Base-by-base conservation (phyloP, 2,888 invertebrate genomes). In the Merodon equestris region DNA sequence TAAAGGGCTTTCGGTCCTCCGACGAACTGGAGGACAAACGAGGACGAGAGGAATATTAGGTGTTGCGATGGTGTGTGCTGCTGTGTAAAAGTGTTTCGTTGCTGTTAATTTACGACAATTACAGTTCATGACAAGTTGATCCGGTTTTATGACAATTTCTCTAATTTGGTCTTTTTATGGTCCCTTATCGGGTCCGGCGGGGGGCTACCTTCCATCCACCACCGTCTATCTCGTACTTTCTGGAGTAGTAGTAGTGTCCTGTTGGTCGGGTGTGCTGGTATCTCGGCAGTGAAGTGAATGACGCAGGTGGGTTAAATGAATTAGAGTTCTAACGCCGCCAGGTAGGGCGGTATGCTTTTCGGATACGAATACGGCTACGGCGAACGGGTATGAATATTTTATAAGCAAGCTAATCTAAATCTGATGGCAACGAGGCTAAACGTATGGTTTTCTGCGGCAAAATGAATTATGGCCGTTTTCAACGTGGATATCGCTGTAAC, bases 51-150 rank as follows among this genome's bases (percentile, higher is more conserved):
- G 27, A 27, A 27, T 2, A 7, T 7, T 4, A 27, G 27, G 27
- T 27, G 27, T 2, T 27, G 27, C 27, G 7, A 7, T 27, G 27
- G 27, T 27, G 27, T 27, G 27, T 27, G 27, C 27, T 27, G 77
- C 67, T 73, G 73, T 77, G 73, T 57, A 73, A 73, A 70, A 74
- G 74, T 74, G 79, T 74, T 79, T 81, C 75, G 71, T 75, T 76
- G 70, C 67, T 81, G 76, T 81, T 82, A 82, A 82, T 82, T 82
- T 81, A 82, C 81, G 82, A 82, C 81, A 82, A 82, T 82, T 82
- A 81, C 81, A 71, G 74, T 81, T 81, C 81, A 79, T 81, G 82
- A 82, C 82, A 82, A 81, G 77, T 81, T 82, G 81, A 82, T 81
- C 82, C 82, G 82, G 67, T 81, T 81, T 81, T 82, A 82, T 81